Base-by-base conservation (phyloP, 2,888 invertebrate genomes). In the Hoplodrina blanda region DNA sequence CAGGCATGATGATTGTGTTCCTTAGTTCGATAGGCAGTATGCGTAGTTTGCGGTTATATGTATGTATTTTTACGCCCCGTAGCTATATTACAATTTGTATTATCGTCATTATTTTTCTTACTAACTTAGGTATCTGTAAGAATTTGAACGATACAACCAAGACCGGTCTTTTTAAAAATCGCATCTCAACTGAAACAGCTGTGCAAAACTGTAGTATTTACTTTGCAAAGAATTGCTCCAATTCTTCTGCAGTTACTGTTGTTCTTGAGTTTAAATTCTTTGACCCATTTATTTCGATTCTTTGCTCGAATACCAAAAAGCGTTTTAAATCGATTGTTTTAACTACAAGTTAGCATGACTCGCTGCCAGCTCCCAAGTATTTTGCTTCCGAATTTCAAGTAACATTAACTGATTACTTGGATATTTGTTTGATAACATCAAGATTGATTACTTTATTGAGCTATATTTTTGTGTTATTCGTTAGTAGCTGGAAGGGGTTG, bases 321-420 rank as follows among this genome's bases (percentile, higher is more conserved):
- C 50, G 52, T 61, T 77, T 50, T n/a, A 46, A 50, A 69, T 73
- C 44, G 63, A 73, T 74, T 78, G 65, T 57, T 71, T 55, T 79
- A 78, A 81, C 61, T 73, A 69, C 64, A 37, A 75, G 57, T 71
- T 74, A 33, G 81, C 77, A 80, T 81, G 82, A 77, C 80, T 54
- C 41, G 37, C 64, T 20, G 53, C 46, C 49, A 46, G 55, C 25
- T 33, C 7, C 46, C 17, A 54, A 69, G 44, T 61, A 64, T 64
- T 73, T 61, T 37, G 33, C 59, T 60, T 49, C 71, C 50, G 19
- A 69, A 61, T 72, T 64, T 55, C 62, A 68, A 73, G 54, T 59
- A 20, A 72, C 66, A 59, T 69, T 73, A 66, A 80, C 61, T 70
- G 63, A 81, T 71, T 69, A 77, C 67, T 30, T 49, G 61, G 52